These are phyloP conservation scores for Leptinotarsa rubiginosa DNA, from an alignment of 2,888 invertebrate genomes.

Conservation along the genomic window DNA sequence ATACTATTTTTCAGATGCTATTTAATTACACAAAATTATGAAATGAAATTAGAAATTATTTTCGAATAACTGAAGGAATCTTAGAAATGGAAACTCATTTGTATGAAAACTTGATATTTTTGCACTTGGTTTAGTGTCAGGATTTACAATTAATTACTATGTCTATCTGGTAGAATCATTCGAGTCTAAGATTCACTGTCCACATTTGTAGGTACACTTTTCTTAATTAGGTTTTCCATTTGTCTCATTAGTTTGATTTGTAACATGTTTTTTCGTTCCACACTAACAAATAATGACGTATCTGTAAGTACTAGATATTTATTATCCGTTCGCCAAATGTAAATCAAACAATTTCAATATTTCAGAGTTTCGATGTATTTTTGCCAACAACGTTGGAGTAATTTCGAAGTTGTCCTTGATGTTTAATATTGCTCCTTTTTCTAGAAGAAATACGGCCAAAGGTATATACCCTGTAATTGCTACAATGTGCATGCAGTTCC, in stretches of 20 bases:
- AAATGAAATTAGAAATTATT: too few relatives aligned
- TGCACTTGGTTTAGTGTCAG: too few relatives aligned
- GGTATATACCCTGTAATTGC: conserved; percentile 67
- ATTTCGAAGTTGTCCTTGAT: conserved; percentile 35
- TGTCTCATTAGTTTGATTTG: neutral
- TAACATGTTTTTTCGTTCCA: neutral
- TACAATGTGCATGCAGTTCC: conserved; percentile 69
- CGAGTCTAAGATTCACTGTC: too few relatives aligned
- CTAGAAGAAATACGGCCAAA: conserved; percentile 63
- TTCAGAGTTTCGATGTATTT: conserved; percentile 25
- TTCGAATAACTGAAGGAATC: too few relatives aligned
- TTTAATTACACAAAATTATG: too few relatives aligned
- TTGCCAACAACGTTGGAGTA: conserved; percentile 34
- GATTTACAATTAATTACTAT: too few relatives aligned
- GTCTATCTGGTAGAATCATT: too few relatives aligned
- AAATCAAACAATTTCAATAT: conserved; percentile 25
- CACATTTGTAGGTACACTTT: too few relatives aligned
- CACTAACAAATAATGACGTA: neutral
- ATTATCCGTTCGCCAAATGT: neutral
- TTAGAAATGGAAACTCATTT: too few relatives aligned
- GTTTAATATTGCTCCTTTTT: conserved; percentile 63
- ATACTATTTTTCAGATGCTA: too few relatives aligned
- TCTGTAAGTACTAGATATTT: neutral
- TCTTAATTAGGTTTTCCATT: too few relatives aligned
- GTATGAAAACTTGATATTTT: too few relatives aligned